Conservation (phyloP, 2,888 invertebrate species). For the Melikaiella ostensackeni region DNA sequence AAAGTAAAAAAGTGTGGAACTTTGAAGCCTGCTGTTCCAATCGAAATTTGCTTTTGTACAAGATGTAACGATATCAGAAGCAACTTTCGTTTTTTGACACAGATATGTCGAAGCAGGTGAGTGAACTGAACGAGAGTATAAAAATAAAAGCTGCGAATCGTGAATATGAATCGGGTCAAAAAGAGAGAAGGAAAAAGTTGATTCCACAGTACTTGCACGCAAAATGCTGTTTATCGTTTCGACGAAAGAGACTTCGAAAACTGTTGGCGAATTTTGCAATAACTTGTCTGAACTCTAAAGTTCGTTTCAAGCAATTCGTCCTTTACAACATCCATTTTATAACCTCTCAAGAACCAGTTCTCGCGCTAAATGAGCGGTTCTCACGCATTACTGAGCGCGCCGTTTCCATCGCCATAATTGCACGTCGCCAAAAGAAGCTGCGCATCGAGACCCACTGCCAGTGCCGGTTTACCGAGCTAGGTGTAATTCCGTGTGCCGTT, state of each 20-base stretch:
- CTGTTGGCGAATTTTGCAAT: not conserved
- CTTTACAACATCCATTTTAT: slow-evolving; percentile 29
- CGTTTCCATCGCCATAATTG: not conserved
- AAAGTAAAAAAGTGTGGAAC: too few relatives aligned
- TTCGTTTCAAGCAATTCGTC: slow-evolving; percentile 15
- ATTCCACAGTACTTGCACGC: not conserved
- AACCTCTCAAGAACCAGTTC: slow-evolving; percentile 35
- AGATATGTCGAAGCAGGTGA: not conserved
- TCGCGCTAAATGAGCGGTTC: not conserved
- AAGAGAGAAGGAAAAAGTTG: not conserved
- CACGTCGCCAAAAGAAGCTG: too few relatives aligned
- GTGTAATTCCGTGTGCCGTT: too few relatives aligned
- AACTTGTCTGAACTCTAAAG: not conserved
- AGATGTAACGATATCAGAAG: too few relatives aligned
- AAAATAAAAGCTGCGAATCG: not conserved
- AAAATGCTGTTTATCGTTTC: not conserved
- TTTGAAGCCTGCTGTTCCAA: too few relatives aligned
- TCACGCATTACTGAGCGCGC: slow-evolving; percentile 33
- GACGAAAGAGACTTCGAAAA: not conserved
- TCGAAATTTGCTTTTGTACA: too few relatives aligned
- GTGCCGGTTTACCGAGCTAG: too few relatives aligned
- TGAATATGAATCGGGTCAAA: not conserved
- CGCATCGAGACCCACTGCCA: not conserved
- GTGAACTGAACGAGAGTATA: not conserved
- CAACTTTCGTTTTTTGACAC: not conserved